Percentiles rank a stretch among this genome's conserved stretches.
Evolutionary conservation across 2,888 invertebrate genomes (phyloP).

Genomic region (Hypomecis punctinalis): DNA sequence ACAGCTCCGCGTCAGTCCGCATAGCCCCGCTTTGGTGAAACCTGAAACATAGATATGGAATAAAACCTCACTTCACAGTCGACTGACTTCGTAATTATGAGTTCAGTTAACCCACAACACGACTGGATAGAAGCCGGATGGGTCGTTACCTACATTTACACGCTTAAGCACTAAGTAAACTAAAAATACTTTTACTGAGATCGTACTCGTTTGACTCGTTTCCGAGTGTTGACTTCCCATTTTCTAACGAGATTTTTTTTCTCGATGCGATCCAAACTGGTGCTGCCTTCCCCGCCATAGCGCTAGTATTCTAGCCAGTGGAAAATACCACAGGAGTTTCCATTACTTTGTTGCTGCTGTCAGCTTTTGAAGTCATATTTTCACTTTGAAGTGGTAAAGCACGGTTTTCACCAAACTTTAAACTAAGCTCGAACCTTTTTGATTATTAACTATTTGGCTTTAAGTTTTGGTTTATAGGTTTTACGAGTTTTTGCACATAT

Average conservation of each 20-base stretch:
- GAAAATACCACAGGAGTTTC: constrained; percentile 57
- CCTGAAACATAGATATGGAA: background rate
- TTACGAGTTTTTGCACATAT: no score
- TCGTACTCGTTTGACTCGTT: constrained; percentile 67
- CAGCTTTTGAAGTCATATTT: constrained; percentile 25
- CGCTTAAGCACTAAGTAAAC: constrained; percentile 45
- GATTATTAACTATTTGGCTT: no score
- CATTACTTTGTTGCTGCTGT: constrained; percentile 23
- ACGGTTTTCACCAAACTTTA: no score
- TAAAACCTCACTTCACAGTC: constrained; percentile 32
- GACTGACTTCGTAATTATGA: constrained; percentile 29
- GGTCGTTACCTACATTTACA: constrained; percentile 32
- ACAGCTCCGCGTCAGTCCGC: no score
- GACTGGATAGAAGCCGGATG: constrained; percentile 11
- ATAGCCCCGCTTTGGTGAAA: no score
- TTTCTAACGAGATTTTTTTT: constrained; percentile 82
- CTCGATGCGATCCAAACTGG: constrained; percentile 50
- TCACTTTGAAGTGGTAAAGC: background rate
- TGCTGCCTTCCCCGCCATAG: constrained; percentile 60
- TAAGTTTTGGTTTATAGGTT: no score
- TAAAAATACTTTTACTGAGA: constrained; percentile 65
- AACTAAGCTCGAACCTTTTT: no score
- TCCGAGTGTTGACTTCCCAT: constrained; percentile 75
- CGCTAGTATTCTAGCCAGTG: constrained; percentile 46
- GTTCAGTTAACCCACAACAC: constrained; percentile 26